Evolutionary conservation across 1,140 invertebrate species (phyloP).

Genomic region (Apis laboriosa): DNA sequence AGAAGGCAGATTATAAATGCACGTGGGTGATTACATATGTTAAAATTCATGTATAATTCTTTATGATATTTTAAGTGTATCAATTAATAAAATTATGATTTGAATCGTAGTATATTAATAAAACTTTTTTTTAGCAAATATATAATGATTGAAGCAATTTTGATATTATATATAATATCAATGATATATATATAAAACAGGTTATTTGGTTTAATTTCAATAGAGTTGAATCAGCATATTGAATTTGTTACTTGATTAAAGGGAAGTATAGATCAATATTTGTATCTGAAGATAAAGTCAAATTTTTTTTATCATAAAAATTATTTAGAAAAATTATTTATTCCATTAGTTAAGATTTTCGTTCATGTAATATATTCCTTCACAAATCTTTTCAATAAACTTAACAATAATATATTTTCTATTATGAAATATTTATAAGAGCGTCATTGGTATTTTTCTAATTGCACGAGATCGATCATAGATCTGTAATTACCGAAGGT

Average conservation of each 20-base stretch:
- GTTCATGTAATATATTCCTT: not conserved
- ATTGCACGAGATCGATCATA: conserved; percentile 19
- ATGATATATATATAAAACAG: no score
- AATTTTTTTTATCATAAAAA: conserved; percentile 3
- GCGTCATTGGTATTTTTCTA: conserved; percentile 32
- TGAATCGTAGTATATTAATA: not conserved
- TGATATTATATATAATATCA: not conserved
- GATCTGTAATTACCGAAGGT: conserved; percentile 37
- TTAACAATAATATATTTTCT: not conserved
- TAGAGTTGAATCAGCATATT: not conserved
- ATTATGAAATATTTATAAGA: not conserved
- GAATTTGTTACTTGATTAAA: conserved; percentile 7
- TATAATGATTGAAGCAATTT: not conserved
- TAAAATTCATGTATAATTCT: not conserved
- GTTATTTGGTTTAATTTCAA: not conserved
- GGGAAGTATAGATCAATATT: conserved; percentile 21
- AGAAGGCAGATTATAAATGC: conserved; percentile 1
- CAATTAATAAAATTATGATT: not conserved
- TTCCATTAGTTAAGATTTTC: not conserved
- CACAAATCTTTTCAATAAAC: no score
- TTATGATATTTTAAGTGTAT: not conserved
- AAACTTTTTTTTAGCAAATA: not conserved
- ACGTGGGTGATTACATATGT: not conserved
- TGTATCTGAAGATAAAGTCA: conserved; percentile 14
- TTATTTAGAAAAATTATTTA: not conserved